phyloP scores from a whole-genome alignment of 2,888 invertebrate genomes.

The Eudemis profundana region DNA sequence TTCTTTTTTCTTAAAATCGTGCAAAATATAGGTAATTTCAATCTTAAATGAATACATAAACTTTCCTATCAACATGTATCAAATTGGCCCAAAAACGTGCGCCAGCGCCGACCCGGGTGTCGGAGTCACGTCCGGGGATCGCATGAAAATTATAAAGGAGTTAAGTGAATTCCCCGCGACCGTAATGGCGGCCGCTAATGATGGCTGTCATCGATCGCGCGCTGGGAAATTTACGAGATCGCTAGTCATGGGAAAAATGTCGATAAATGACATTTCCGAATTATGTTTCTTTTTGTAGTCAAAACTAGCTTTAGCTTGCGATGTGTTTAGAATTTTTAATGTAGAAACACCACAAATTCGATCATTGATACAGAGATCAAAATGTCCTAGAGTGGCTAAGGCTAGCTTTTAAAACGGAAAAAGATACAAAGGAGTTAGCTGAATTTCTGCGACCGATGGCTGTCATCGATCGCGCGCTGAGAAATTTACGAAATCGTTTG shows the following conservation, averaged over 20 bases:
- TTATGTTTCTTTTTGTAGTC: too few relatives aligned
- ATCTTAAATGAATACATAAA: background rate
- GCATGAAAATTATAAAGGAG: constrained; percentile 81
- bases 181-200: constrained; percentile 56
- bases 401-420: too few relatives aligned
- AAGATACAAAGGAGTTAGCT: constrained; percentile 81
- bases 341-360: too few relatives aligned
- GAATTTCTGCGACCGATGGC: constrained; percentile 67
- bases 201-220: constrained; percentile 58
- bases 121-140: constrained; percentile 77
- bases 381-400: too few relatives aligned
- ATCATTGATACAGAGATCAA: too few relatives aligned
- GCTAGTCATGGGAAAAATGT: constrained; percentile 58
- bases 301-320: background rate
- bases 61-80: constrained; percentile 34
- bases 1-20: too few relatives aligned
- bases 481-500: constrained; percentile 53
- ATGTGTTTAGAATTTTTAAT: too few relatives aligned
- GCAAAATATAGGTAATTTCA: too few relatives aligned
- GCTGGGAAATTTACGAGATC: constrained; percentile 52
- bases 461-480: constrained; percentile 54
- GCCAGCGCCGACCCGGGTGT: constrained; percentile 61
- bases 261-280: constrained; percentile 47
- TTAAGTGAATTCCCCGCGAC: constrained; percentile 71
- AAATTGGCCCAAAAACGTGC: constrained; percentile 23